A percentile compares a stretch with the other conserved stretches of the same genome.
phyloP scores from a whole-genome alignment of 2,888 invertebrate genomes.

The Gryllus longicercus region DNA sequence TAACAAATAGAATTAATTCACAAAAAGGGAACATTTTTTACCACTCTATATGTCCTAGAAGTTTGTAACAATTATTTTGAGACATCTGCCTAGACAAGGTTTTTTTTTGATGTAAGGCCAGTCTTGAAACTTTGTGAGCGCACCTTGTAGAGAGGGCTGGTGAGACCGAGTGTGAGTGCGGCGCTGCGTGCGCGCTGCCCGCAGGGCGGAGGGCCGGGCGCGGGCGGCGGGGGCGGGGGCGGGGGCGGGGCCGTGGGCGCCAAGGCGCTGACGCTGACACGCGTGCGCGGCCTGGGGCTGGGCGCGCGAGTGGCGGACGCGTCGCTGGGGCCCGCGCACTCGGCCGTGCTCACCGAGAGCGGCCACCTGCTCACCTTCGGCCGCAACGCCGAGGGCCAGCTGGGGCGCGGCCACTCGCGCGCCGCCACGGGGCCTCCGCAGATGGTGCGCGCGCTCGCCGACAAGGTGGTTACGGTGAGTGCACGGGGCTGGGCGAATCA shows the following conservation, averaged over 20 bases:
- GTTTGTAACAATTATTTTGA: too few species aligned
- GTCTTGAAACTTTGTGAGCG: too few species aligned
- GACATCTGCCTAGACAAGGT: too few species aligned
- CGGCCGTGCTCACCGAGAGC: conserved; percentile 59
- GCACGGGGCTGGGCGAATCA: too few species aligned
- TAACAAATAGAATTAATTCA: too few species aligned
- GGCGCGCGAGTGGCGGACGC: conserved; percentile 56
- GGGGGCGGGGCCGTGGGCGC: conserved; percentile 52
- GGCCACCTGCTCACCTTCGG: conserved; percentile 65
- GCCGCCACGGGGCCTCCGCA: conserved; percentile 44
- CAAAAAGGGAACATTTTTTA: too few species aligned
- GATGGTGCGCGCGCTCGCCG: conserved; percentile 48
- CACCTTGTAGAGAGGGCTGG: too few species aligned
- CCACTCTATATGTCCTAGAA: too few species aligned
- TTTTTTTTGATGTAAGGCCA: background rate
- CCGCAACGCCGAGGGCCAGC: conserved; percentile 60
- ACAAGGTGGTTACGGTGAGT: conserved; percentile 45
- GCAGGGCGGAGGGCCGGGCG: conserved; percentile 42
- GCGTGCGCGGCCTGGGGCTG: conserved; percentile 51
- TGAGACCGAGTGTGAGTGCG: too few species aligned
- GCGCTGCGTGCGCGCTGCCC: too few species aligned
- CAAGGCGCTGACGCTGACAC: conserved; percentile 46
- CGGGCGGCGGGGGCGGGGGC: conserved; percentile 48
- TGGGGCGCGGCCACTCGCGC: conserved; percentile 53
- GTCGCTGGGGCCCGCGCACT: conserved; percentile 59